A percentile compares a stretch with the other conserved stretches of the same genome.
phyloP scores from a whole-genome alignment of 1,140 invertebrate species.

The Cherax destructor region DNA sequence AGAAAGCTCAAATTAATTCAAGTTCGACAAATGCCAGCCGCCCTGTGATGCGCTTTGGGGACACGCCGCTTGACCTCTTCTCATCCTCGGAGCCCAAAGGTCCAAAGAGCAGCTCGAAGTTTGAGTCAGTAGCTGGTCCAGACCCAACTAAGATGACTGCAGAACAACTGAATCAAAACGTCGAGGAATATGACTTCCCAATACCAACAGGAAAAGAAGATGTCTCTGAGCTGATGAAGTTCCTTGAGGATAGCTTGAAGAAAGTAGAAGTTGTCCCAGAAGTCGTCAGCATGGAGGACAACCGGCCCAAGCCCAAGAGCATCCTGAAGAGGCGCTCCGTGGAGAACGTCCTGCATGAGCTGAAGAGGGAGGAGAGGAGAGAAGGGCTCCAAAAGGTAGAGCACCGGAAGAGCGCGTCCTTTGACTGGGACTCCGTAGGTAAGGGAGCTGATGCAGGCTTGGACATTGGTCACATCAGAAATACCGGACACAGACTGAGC shows the following conservation, averaged over 20 bases:
- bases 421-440: slow-evolving; percentile 69
- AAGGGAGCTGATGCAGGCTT: slow-evolving; percentile 60
- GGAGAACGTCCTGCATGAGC: slow-evolving; percentile 66
- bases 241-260: slow-evolving; percentile 68
- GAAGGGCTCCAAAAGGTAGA: slow-evolving; percentile 64
- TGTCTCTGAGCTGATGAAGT: slow-evolving; percentile 65
- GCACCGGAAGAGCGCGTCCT: slow-evolving; percentile 65
- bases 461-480: slow-evolving; percentile 23
- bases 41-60: slow-evolving; percentile 68
- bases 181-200: slow-evolving; percentile 71
- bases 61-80: slow-evolving; percentile 68
- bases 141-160: slow-evolving; percentile 71
- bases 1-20: slow-evolving; percentile 13
- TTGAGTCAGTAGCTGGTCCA: slow-evolving; percentile 69
- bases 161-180: slow-evolving; percentile 71
- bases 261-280: slow-evolving; percentile 65
- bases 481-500: neutral
- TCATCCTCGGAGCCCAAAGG: slow-evolving; percentile 15
- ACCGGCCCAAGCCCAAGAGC: slow-evolving; percentile 66
- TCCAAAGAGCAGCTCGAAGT: slow-evolving; percentile 65
- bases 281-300: slow-evolving; percentile 55
- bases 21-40: slow-evolving; percentile 7
- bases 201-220: slow-evolving; percentile 70
- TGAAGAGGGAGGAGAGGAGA: slow-evolving; percentile 50
- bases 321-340: slow-evolving; percentile 70